A percentile compares a stretch with the other conserved stretches of the same genome.
Evolutionary conservation across 92 coral and sea anemone species (phyloP).

Genomic region (Actinostola sp.): DNA sequence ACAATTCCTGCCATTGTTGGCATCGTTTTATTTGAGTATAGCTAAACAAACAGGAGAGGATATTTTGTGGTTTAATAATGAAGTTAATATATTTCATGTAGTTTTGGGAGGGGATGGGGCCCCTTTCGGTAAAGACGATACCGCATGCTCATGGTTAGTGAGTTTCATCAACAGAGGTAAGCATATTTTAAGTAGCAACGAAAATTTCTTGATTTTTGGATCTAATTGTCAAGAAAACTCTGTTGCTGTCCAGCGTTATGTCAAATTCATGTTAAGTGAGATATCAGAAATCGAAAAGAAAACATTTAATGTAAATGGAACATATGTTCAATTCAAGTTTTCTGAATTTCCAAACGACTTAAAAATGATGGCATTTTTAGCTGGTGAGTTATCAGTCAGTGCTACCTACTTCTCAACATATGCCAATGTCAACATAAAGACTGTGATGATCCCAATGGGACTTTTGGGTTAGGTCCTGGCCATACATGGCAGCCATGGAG

Average conservation of each 20-base stretch:
- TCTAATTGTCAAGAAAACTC: slow-evolving; percentile 67
- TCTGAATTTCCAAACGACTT: slow-evolving; percentile 76
- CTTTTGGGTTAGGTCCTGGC: slow-evolving; percentile 55
- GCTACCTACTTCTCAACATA: slow-evolving; percentile 75
- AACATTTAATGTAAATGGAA: slow-evolving; percentile 52
- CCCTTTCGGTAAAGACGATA: slow-evolving; percentile 73
- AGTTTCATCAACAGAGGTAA: slow-evolving; percentile 75
- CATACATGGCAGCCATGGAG: slow-evolving; percentile 61
- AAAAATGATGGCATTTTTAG: slow-evolving; percentile 69
- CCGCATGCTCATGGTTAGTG: slow-evolving; percentile 70
- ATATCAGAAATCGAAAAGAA: slow-evolving; percentile 67
- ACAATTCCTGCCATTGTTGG: slow-evolving; percentile 9
- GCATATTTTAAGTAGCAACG: slow-evolving; percentile 73
- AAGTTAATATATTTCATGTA: slow-evolving; percentile 17
- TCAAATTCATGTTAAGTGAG: slow-evolving; percentile 54
- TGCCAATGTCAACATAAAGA: slow-evolving; percentile 56
- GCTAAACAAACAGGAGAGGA: slow-evolving; percentile 28
- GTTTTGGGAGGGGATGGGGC: slow-evolving; percentile 69
- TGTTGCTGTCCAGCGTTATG: slow-evolving; percentile 57
- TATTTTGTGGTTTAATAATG: slow-evolving; percentile 36
- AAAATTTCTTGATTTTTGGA: slow-evolving; percentile 65
- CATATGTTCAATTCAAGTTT: slow-evolving; percentile 60
- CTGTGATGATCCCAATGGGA: slow-evolving; percentile 42
- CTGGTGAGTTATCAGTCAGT: slow-evolving; percentile 72
- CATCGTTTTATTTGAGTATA: slow-evolving; percentile 14